Evolutionary conservation across 2,797 vertebrate genomes (phyloP).

Genomic region (Pseudomugil gertrudae): DNA sequence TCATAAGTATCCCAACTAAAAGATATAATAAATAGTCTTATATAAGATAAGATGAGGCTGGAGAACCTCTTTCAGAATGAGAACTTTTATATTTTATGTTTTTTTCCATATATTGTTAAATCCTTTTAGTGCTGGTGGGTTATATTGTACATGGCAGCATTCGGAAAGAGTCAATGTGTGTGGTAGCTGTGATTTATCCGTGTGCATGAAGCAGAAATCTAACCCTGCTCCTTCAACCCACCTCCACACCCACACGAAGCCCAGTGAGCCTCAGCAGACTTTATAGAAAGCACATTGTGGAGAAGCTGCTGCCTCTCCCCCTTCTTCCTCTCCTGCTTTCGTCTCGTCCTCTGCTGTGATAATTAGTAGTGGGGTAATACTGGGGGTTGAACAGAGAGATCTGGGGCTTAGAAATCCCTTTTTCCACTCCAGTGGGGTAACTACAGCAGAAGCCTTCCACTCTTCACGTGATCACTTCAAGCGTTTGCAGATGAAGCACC

Average conservation of each 20-base stretch:
- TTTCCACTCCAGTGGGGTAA: constrained; percentile 70
- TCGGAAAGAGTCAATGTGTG: constrained; percentile 19
- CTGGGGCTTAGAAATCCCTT: constrained; percentile 79
- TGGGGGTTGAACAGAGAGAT: constrained; percentile 52
- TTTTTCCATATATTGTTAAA: neutral
- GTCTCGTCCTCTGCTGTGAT: constrained; percentile 64
- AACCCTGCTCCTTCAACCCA: constrained; percentile 42
- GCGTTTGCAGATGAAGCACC: constrained; percentile 43
- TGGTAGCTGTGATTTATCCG: constrained; percentile 17
- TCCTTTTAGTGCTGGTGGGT: constrained; percentile 1
- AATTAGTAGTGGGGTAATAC: constrained; percentile 73
- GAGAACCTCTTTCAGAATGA: too few relatives aligned
- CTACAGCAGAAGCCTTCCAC: constrained; percentile 56
- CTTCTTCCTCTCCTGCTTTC: constrained; percentile 31
- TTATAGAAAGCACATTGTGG: constrained; percentile 77
- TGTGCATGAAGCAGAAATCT: constrained; percentile 54
- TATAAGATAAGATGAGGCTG: too few relatives aligned
- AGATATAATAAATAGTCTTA: too few relatives aligned
- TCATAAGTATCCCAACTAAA: too few relatives aligned
- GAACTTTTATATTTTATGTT: too few relatives aligned
- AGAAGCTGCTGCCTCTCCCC: constrained; percentile 39
- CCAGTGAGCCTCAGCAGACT: constrained; percentile 49
- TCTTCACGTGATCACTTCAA: constrained; percentile 51
- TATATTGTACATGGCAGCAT: constrained; percentile 12
- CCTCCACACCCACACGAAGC: constrained; percentile 61